Conservation (phyloP, 2,113 vertebrate species). For the Peromyscus leucopus region DNA sequence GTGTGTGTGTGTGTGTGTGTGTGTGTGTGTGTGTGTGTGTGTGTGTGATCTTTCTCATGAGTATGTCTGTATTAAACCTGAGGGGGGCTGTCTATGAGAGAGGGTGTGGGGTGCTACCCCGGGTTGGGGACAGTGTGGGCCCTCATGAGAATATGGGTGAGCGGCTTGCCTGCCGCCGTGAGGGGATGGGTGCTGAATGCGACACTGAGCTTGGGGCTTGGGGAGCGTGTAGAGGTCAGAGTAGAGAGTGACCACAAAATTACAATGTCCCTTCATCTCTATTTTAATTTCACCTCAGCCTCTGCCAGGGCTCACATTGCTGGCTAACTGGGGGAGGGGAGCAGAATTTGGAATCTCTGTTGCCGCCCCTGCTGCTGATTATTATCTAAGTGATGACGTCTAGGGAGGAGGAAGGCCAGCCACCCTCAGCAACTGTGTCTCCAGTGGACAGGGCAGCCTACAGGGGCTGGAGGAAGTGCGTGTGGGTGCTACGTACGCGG, state of each 20-base stretch:
- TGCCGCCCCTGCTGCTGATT: background rate
- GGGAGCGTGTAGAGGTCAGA: constrained; percentile 51
- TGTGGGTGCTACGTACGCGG: no score
- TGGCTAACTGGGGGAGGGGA: constrained; percentile 49
- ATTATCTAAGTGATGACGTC: constrained; percentile 40
- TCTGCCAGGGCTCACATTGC: constrained; percentile 46
- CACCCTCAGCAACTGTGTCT: background rate
- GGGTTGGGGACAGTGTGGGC: background rate
- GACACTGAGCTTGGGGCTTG: background rate
- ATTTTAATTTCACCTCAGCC: constrained; percentile 70
- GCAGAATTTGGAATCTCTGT: constrained; percentile 29
- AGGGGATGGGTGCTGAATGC: background rate
- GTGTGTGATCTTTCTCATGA: background rate
- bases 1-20: background rate
- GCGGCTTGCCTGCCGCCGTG: background rate
- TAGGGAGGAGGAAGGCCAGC: background rate
- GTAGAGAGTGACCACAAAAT: constrained; percentile 68
- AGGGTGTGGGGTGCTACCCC: background rate
- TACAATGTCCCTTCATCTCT: constrained; percentile 57
- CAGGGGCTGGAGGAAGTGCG: background rate
- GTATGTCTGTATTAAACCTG: background rate
- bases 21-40: background rate
- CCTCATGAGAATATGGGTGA: rapidly evolving
- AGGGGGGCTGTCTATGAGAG: background rate
- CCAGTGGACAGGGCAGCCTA: background rate